Percentiles rank a stretch among this genome's conserved stretches.
Evolutionary conservation across 1,140 invertebrate species (phyloP).

Genomic region (Eciton burchellii): DNA sequence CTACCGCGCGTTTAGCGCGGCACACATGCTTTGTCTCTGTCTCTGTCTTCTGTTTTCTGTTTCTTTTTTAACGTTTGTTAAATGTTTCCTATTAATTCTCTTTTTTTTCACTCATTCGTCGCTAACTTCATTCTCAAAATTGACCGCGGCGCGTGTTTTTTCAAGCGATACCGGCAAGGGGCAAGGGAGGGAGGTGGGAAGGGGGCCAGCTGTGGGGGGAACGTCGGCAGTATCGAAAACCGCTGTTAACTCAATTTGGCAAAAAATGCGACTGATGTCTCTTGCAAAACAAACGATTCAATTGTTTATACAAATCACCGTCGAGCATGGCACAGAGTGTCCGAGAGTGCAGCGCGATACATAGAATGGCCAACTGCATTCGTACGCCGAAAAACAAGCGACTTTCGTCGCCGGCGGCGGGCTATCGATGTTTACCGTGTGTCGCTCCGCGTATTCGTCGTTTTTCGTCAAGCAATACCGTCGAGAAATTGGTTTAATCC

Average conservation of each 20-base stretch:
- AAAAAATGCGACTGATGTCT: slow-evolving; percentile 51
- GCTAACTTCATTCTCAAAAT: slow-evolving; percentile 2
- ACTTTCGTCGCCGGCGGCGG: slow-evolving; percentile 35
- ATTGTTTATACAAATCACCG: slow-evolving; percentile 59
- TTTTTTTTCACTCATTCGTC: no score
- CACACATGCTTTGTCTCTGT: no score
- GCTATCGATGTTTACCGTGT: slow-evolving; percentile 34
- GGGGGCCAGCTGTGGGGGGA: no score
- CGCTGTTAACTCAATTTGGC: slow-evolving; percentile 48
- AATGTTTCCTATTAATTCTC: no score
- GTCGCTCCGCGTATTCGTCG: background rate
- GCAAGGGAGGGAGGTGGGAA: no score
- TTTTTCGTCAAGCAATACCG: slow-evolving; percentile 12
- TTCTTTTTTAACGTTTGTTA: no score
- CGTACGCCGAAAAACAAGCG: slow-evolving; percentile 37
- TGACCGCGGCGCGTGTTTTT: slow-evolving; percentile 18
- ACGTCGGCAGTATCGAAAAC: slow-evolving; percentile 39
- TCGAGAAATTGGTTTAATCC: background rate
- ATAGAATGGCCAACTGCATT: slow-evolving; percentile 24
- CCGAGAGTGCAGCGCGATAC: slow-evolving; percentile 26
- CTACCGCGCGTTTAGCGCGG: no score
- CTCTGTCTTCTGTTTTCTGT: no score
- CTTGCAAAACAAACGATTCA: slow-evolving; percentile 54
- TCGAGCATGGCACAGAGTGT: slow-evolving; percentile 10
- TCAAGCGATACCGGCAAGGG: slow-evolving; percentile 7